Evolutionary conservation across 2,888 invertebrate genomes (phyloP).

Genomic region (Conops quadrifasciatus): DNA sequence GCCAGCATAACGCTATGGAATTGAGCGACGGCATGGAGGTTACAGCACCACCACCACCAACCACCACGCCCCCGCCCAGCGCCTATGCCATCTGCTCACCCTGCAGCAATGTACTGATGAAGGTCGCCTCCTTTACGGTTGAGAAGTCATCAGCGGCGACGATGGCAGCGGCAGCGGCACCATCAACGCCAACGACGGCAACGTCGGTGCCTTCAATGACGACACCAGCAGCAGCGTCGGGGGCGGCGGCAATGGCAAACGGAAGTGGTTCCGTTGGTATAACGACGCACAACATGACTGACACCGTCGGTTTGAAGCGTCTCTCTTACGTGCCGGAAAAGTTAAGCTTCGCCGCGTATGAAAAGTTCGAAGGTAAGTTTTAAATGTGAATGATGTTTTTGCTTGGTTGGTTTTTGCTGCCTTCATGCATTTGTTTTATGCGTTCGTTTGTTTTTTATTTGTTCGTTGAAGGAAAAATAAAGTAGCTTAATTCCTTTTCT

Average conservation of each 20-base stretch:
- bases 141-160: slow-evolving; percentile 70
- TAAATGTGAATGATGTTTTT: background rate
- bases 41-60: slow-evolving; percentile 35
- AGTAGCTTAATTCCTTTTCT: background rate
- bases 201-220: slow-evolving; percentile 36
- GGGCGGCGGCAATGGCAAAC: slow-evolving; percentile 42
- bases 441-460: background rate
- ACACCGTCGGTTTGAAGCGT: slow-evolving; percentile 66
- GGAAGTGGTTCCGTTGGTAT: slow-evolving; percentile 33
- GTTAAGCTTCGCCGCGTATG: slow-evolving; percentile 84
- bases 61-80: background rate
- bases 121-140: slow-evolving; percentile 83
- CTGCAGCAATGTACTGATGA: slow-evolving; percentile 80
- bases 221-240: slow-evolving; percentile 38
- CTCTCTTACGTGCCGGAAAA: slow-evolving; percentile 86
- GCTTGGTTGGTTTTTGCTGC: background rate
- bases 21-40: slow-evolving; percentile 75
- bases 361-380: slow-evolving; percentile 89
- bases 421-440: background rate
- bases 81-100: slow-evolving; percentile 44
- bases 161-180: slow-evolving; percentile 41
- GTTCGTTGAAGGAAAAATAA: background rate
- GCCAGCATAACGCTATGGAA: slow-evolving; percentile 68
- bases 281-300: slow-evolving; percentile 39
- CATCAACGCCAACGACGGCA: slow-evolving; percentile 40